phyloP scores from a whole-genome alignment of 2,888 invertebrate species.

The Lepidochrysops patricia region DNA sequence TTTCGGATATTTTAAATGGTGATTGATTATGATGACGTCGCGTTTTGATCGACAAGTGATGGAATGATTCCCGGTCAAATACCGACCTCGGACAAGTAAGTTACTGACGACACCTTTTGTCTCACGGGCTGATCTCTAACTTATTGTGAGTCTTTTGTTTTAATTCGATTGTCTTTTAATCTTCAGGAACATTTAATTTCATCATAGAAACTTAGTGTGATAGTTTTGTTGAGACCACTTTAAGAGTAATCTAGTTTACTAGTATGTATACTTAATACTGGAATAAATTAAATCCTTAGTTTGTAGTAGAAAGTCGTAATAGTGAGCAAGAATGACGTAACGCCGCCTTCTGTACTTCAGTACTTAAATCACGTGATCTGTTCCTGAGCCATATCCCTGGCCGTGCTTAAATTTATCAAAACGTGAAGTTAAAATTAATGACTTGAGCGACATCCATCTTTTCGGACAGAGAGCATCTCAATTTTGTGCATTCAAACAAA shows the following conservation, averaged over 20 bases:
- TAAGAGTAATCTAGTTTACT: no score
- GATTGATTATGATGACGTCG: constrained; percentile 68
- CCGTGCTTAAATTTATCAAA: background rate
- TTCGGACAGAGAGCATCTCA: constrained; percentile 21
- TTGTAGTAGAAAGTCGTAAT: no score
- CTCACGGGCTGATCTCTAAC: no score
- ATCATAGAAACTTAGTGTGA: no score
- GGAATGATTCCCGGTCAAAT: background rate
- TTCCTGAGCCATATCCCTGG: no score
- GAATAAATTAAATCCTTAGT: no score
- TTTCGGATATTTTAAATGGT: constrained; percentile 64
- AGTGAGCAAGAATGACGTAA: no score
- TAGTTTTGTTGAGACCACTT: no score
- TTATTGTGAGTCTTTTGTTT: background rate
- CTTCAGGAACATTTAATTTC: no score
- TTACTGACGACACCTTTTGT: background rate
- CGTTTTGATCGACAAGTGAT: constrained; percentile 23
- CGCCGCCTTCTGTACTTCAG: no score
- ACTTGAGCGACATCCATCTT: background rate
- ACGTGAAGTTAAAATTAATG: background rate
- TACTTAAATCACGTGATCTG: no score
- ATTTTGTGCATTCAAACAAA: constrained; percentile 42
- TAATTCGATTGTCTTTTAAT: background rate
- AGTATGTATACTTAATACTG: no score
- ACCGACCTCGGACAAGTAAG: background rate